Evolutionary conservation across 2,113 vertebrate genomes (phyloP), one percentile per base, ranked within the genome.

Genomic region (Rhynchomys soricoides): DNA sequence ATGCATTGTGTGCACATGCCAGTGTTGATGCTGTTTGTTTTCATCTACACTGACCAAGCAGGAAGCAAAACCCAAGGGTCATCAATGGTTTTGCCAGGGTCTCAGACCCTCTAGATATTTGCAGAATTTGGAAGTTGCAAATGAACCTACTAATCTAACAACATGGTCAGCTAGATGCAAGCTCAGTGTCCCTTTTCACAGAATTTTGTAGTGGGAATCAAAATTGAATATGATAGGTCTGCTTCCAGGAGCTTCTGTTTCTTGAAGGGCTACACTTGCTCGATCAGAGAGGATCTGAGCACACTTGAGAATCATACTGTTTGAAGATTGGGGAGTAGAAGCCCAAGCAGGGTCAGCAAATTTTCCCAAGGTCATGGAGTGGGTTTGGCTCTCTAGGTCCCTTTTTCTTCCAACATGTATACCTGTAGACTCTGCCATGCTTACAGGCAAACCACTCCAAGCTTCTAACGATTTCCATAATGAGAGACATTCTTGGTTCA

Each of bases 11-110:
- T 89, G 70, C 82, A 96, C 93, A 74, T 73, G 37, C 77, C 90
- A 94, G 78, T 97, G 95, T 97, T 97, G 95, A 81, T 96, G 90
- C 93, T 96, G 57, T 92, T 94, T 74, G 82, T 95, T 97, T 97
- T 64, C 93, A 79, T 71, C 62, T 70, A 31, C 68, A 87, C 82
- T 86, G 90, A 89, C 96, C 86, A 96, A 95, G 48, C 16, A 55
- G 75, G 75, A 90, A 95, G 93, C 64, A 97, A 73, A 95, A 94
- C 91, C 74, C 68, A 95, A 95, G 68, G 77, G 62, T 96, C 78
- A 78, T 73, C 37, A 73, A 66, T 93, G 93, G 29, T 91, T 96
- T 94, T 59, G 64, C 79, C 74, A 94, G 89, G 64, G 79, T 93
- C 90, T 96, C 91, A 90, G 95, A 85, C 87, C 64, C 43, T 48